Evolutionary conservation across 2,888 invertebrate species (phyloP), one percentile per base, ranked within the genome.

Genomic region (Lasioglossum pauxillum): DNA sequence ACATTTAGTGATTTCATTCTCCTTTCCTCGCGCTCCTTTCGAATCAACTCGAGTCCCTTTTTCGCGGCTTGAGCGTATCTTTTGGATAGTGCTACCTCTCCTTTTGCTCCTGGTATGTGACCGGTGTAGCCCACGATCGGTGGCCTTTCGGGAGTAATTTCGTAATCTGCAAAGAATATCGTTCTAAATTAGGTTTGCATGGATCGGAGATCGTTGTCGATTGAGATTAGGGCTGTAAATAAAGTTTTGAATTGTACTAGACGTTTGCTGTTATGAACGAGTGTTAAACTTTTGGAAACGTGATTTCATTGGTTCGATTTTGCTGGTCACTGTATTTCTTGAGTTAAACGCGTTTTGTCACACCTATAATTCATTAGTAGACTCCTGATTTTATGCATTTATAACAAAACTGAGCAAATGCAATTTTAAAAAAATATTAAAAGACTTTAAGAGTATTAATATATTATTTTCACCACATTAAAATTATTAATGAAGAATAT

Each of bases 61-160:
- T 96, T 96, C 5, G 97, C 97, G 0, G 97, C 97, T 91, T 96
- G 96, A 87, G 97, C 96, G 93, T 97, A 97, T 85, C 97, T 95
- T 92, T 97, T 96, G 83, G 97, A 97, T n/a, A 97, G 95, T 0
- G 97, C 97, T 0, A 97, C 96, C 93, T 97, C 97, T 23, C 97
- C 97, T 92, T 96, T 97, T 78, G 97, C 96, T 73, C 97, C 96
- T 5, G 97, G 97, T 85, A 97, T 97, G 93, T 97, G 97, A 5
- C 97, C 97, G 0, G 97, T 97, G 94, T 97, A 97, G 14, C 97
- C 97, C 0, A 97, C 97, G 91, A 97, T 97, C 27, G 97, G 97
- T 35, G 97, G 97, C 90, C 96, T 96, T 93, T 97, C 97, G 0
- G 97, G 96, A 12, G 97, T 97, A 87, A 96, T 96, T 94, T 95